A percentile compares a stretch with the other conserved stretches of the same genome.
phyloP scores from a whole-genome alignment of 2,113 vertebrate species.

The Phaethon lepturus region DNA sequence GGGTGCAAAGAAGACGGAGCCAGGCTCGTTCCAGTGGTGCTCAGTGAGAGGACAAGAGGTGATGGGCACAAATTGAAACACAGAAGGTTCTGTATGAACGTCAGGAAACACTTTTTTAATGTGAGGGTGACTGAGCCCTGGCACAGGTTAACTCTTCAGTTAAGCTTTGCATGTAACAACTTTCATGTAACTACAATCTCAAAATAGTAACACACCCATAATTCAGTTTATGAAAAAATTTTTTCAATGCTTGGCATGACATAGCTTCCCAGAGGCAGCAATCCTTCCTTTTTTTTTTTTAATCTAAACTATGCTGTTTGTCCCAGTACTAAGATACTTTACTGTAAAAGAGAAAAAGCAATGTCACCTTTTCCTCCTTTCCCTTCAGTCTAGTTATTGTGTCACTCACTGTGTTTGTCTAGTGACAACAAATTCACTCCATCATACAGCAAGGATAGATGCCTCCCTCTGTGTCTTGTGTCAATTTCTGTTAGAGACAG shows the following conservation, averaged over 20 bases:
- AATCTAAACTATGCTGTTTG: not conserved
- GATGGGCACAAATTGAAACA: too few species aligned
- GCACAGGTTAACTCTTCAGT: not conserved
- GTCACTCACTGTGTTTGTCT: not conserved
- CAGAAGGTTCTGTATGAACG: too few species aligned
- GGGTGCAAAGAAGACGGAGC: too few species aligned
- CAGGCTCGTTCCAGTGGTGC: too few species aligned
- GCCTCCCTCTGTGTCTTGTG: not conserved
- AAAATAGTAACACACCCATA: not conserved
- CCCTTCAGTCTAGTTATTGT: not conserved
- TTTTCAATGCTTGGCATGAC: not conserved
- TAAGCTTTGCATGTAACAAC: conserved; percentile 4
- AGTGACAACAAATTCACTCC: not conserved
- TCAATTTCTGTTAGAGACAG: not conserved
- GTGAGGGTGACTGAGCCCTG: too few species aligned
- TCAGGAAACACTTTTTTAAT: too few species aligned
- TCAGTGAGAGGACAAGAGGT: too few species aligned
- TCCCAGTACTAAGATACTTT: not conserved
- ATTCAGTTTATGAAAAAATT: not conserved
- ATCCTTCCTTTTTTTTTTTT: not conserved
- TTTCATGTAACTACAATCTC: not conserved
- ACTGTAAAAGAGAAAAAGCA: not conserved
- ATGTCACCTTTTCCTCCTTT: not conserved
- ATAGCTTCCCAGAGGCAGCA: not conserved
- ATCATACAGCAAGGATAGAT: not conserved